Evolutionary conservation across 2,888 invertebrate genomes (phyloP).

Genomic region (Acronicta alni): DNA sequence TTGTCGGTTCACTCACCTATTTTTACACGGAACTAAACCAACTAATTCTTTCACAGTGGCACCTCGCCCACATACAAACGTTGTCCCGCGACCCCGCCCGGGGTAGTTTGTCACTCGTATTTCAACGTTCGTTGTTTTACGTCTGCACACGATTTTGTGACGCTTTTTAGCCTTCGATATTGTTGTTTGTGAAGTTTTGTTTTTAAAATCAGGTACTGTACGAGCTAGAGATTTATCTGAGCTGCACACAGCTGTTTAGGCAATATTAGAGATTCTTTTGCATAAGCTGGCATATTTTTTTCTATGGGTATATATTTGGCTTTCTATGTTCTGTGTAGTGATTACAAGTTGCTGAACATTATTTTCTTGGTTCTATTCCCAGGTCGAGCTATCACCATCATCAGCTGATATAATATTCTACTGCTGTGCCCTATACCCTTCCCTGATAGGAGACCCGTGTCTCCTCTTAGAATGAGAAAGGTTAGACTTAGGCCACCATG

Average conservation of each 20-base stretch:
- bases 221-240: slow-evolving; percentile 29
- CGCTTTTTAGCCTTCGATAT: slow-evolving; percentile 66
- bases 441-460: too few relatives aligned
- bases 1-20: not conserved
- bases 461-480: too few relatives aligned
- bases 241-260: slow-evolving; percentile 25
- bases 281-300: too few relatives aligned
- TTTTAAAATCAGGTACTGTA: slow-evolving; percentile 31
- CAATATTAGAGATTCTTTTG: slow-evolving; percentile 9
- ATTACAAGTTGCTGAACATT: too few relatives aligned
- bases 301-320: too few relatives aligned
- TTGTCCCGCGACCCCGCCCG: slow-evolving; percentile 56
- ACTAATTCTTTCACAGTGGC: slow-evolving; percentile 11
- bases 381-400: too few relatives aligned
- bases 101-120: slow-evolving; percentile 72
- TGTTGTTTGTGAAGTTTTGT: slow-evolving; percentile 53
- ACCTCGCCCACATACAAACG: slow-evolving; percentile 64
- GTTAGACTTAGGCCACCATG: too few relatives aligned
- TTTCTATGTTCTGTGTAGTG: too few relatives aligned
- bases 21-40: slow-evolving; percentile 2
- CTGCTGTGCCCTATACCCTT: too few relatives aligned
- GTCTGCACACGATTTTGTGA: slow-evolving; percentile 62
- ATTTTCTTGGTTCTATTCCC: too few relatives aligned
- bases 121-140: slow-evolving; percentile 66
- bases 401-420: too few relatives aligned